Evolutionary conservation across 2,888 invertebrate species (phyloP).

Genomic region (Drosophila phalerata): DNA sequence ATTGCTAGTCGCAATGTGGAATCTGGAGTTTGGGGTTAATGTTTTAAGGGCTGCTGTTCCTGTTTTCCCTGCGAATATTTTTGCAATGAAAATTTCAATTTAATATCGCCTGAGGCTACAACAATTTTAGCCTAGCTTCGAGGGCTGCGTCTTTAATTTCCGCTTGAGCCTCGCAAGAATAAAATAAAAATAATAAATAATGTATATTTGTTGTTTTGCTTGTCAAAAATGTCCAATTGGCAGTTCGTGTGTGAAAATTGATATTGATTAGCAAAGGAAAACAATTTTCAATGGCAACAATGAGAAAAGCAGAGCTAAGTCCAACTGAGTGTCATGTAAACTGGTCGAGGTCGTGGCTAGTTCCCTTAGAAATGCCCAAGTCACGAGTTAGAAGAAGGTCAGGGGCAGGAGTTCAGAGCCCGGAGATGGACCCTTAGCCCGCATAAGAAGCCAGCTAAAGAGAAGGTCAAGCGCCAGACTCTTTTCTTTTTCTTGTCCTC

Average conservation of each 20-base stretch:
- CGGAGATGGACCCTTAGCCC: conserved; percentile 33
- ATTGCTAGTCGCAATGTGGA: conserved; percentile 31
- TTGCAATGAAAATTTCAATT: conserved; percentile 75
- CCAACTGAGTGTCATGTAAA: conserved; percentile 31
- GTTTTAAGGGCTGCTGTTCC: conserved; percentile 28
- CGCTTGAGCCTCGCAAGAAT: conserved; percentile 35
- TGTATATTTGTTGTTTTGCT: conserved; percentile 60
- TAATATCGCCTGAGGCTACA: conserved; percentile 71
- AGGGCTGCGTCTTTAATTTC: conserved; percentile 69
- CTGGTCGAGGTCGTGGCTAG: conserved; percentile 6
- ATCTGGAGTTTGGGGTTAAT: conserved; percentile 22
- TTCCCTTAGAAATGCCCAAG: conserved; percentile 16
- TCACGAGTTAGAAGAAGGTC: conserved; percentile 14
- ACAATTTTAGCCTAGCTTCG: conserved; percentile 42
- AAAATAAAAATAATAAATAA: conserved; percentile 42
- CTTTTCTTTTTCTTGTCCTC: conserved; percentile 19
- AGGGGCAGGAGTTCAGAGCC: conserved; percentile 5
- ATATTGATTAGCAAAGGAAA: conserved; percentile 53
- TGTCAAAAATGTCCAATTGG: conserved; percentile 62
- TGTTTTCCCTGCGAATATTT: conserved; percentile 31
- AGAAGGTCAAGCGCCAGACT: conserved; percentile 62
- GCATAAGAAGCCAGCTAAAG: conserved; percentile 3
- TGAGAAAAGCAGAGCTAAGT: conserved; percentile 13
- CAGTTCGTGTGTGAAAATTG: conserved; percentile 62
- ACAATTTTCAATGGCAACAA: conserved; percentile 10